These are phyloP conservation scores for Drosophila anomelani DNA, from an alignment of 2,888 invertebrate species.

Conservation along the genomic window DNA sequence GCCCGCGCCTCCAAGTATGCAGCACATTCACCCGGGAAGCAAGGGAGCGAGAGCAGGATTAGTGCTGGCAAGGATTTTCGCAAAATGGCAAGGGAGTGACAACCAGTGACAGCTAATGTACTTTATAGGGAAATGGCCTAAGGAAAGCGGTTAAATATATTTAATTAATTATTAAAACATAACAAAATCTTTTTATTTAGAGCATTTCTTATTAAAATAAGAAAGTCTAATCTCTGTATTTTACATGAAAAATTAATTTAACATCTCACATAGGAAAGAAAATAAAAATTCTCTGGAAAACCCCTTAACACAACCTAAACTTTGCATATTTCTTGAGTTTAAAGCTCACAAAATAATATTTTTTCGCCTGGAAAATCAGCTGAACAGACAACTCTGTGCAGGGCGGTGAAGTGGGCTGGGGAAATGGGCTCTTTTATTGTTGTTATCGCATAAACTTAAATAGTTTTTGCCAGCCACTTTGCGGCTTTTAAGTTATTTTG, in stretches of 20 bases:
- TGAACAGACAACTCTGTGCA: constrained; percentile 9
- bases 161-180: too few relatives aligned
- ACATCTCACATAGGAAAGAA: not conserved
- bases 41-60: constrained; percentile 8
- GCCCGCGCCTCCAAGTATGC: constrained; percentile 72
- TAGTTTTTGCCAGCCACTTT: constrained; percentile 80
- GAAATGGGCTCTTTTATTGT: constrained; percentile 58
- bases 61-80: constrained; percentile 11
- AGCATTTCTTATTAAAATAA: too few relatives aligned
- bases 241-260: too few relatives aligned
- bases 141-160: too few relatives aligned
- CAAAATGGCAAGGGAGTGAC: not conserved
- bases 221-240: too few relatives aligned
- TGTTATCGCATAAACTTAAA: constrained; percentile 79
- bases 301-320: too few relatives aligned
- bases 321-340: not conserved
- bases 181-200: too few relatives aligned
- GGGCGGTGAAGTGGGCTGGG: not conserved
- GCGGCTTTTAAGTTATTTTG: constrained; percentile 80
- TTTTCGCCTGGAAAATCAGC: constrained; percentile 4
- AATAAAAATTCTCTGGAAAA: not conserved
- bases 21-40: constrained; percentile 47
- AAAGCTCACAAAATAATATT: not conserved
- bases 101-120: not conserved
- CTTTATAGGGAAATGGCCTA: too few relatives aligned